Base-by-base conservation (phyloP, 2,113 vertebrate genomes). In the Passer domesticus region DNA sequence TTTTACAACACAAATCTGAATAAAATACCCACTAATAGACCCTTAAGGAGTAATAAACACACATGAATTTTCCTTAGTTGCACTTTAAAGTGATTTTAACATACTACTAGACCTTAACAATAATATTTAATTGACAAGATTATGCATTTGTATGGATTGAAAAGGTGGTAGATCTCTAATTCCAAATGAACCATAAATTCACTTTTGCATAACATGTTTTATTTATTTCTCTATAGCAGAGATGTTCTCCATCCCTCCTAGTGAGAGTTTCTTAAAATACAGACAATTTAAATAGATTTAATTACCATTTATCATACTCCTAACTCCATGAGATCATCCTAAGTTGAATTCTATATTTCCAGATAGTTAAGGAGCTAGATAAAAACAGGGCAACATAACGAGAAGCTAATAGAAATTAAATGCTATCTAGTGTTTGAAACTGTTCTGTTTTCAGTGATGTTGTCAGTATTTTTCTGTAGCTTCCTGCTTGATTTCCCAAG, bases 71-170 rank as follows among this genome's bases (percentile, higher is more conserved):
- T 98, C 98, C 98, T 98, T 98, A 98, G 97, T 98, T 97, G 98
- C 98, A 98, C 97, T 98, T 98, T 98, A 98, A 98, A 98, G 97
- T 98, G 97, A 98, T 98, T 98, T 98, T 98, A 98, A 98, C 98
- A 98, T 97, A 98, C 97, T 98, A 98, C 98, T 98, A 98, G 97
- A 97, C 97, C 98, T 98, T 98, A 98, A 98, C 98, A 98, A 98
- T 98, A 98, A 98, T 98, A 98, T 98, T 98, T 98, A 98, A 98
- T 98, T 98, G 98, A 98, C 98, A 98, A 98, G 98, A 98, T 98
- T 98, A 98, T 98, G 97, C 98, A 98, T 98, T 98, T 98, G 97
- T 98, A 97, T 97, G 98, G 98, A 98, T 98, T 97, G 97, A 96
- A 97, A 98, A 98, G 97, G 97, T 98, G 93, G 97, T 98, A 97